Evolutionary conservation across 2,888 invertebrate genomes (phyloP), one percentile per base, ranked within the genome.

Genomic region (Allygus modestus): DNA sequence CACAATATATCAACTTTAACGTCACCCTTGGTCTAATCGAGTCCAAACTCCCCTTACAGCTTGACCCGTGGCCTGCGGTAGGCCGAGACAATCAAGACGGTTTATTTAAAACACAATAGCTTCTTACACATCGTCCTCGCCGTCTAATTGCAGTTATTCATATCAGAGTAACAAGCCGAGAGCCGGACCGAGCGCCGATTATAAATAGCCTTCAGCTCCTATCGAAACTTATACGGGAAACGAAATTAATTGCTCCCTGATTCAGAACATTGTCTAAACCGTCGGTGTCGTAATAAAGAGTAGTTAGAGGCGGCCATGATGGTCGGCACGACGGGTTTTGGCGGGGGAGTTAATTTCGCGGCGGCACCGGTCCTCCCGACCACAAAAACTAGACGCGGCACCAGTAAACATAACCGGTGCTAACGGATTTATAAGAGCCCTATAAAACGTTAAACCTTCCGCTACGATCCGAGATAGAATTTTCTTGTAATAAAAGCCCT

Each of bases 141-240:
- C 0, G 71, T 31, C 41, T 77, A 77, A 77, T 77, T 77, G 77
- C 51, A 51, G 51, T 77, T 46, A 77, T 77, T 77, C 77, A 46
- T 26, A 51, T 51, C 7, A 43, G 41, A n/a, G 28, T 41, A 71
- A 77, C 41, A n/a, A 51, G 51, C 51, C 9, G 17, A 41, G 73
- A 37, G 73, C 4, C 73, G 17, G 73, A 11, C 69, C 26, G 71
- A 20, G 12, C 43, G 9, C 9, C 73, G 41, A 37, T 73, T 37
- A 73, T 33, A 71, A 71, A 71, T 71, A 31, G 71, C 71, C 28
- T 26, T 71, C 73, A 73, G 51, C 46, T 26, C 46, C 77, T 77
- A 77, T 77, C 77, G 77, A 77, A 77, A 77, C 77, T 46, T 77
- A 43, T 77, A 77, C 77, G 77, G 77, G 77, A 77, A 77, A 77